Evolutionary conservation across 2,113 vertebrate genomes (phyloP), one percentile per base, ranked within the genome.

Genomic region (Hiodon alosoides): DNA sequence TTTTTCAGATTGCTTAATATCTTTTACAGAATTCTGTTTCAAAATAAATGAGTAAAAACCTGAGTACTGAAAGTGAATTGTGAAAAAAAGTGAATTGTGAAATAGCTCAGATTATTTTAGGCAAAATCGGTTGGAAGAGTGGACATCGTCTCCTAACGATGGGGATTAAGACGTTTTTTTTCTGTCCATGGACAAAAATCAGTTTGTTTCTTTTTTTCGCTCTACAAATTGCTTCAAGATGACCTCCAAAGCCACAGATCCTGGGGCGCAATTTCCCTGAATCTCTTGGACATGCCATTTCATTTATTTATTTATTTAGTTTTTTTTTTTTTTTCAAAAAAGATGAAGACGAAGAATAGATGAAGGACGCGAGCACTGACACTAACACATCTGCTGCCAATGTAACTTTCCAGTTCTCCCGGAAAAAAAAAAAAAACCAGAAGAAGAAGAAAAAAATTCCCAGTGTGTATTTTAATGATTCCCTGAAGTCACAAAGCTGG

Each of bases 191-290:
- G 71, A 59, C 71, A 73, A 31, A 31, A 69, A 46, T 67, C 57
- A 73, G 54, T 69, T 47, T 72, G 51, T 53, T 13, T 50, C 62
- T 69, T 71, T 72, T 73, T 66, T 69, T 77, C 73, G 76, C 31
- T 79, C 77, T 71, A 76, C 82, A 80, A 84, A 84, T 84, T 80
- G 80, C 81, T 84, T 84, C 82, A 84, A 84, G 80, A 84, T 84
- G 80, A 84, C 76, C 75, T 64, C 9, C 54, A 76, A 76, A 74
- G 75, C 76, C 77, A 58, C 77, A 72, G 79, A 78, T 79, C 76
- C 71, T 82, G 79, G 64, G 79, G 78, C 77, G 73, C 79, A 76
- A 78, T 80, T 84, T 84, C 79, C 82, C 80, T 82, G 82, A 82
- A 84, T 75, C 69, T 69, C 76, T 78, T 79, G 67, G 50, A 13